Evolutionary conservation across 2,888 invertebrate species (phyloP), one percentile per base, ranked within the genome.

Genomic region (Selenia dentaria): DNA sequence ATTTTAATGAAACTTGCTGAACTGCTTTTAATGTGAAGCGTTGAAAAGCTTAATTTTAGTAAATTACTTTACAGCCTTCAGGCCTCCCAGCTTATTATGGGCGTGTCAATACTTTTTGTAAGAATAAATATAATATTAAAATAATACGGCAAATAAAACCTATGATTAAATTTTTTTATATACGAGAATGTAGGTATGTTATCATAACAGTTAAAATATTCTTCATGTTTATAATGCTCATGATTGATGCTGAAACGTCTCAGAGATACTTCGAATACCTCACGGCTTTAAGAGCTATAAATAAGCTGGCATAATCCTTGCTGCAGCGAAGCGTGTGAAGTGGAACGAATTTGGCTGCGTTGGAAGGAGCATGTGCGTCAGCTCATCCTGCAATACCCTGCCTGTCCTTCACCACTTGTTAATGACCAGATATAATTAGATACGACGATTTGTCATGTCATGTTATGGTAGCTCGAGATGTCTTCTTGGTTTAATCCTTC

Each of bases 381-480:
- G 63, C 59, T 43, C 67, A 71, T 75, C 73, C 73, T 73, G 74
- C 65, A 62, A 62, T 68, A 65, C 57, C 54, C 57, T 28, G 51
- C 51, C 49, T 65, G 71, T 72, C 74, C 73, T 74, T 76, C 74
- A 63, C 52, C 65, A 64, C 65, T 65, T 57, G 67, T 72, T 79
- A 76, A 78, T 69, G 59, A 61, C 57, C 64, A 51, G 53, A 59
- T 76, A 79, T 79, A 82, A 80, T 83, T 77, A 74, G 72, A 73
- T 48, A 49, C 37, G 40, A 41, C 54, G 62, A 65, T 66, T 65
- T 67, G 69, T 71, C 63, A 61, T 67, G 69, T 71, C 63, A 61
- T 61, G 64, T 45, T 36, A 27, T 37, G 34, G 47, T n/a, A n/a
- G n/a, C n/a, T n/a, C n/a, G n/a, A n/a, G n/a, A n/a, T n/a, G n/a